phyloP scores from a whole-genome alignment of 30 jellyfish, hydroid and myxozoan species.

The Hydractinia echinata region DNA sequence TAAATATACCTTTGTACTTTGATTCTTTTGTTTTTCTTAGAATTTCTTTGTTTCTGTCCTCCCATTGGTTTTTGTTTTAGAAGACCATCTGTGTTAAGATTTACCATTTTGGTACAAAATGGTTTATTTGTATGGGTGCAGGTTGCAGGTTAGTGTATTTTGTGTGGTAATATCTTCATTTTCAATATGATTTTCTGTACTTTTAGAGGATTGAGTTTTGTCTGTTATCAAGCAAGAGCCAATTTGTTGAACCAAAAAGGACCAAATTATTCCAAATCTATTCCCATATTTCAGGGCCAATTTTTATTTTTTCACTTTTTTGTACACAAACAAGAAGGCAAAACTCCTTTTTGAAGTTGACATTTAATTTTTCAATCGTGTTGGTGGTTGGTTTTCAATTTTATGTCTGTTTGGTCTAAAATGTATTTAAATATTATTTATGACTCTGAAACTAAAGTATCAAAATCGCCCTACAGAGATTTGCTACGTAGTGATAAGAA shows the following conservation, averaged over 20 bases:
- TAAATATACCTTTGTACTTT: neutral
- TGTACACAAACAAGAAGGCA: conserved; percentile 5
- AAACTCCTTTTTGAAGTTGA: neutral
- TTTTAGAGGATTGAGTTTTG: neutral
- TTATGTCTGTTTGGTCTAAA: neutral
- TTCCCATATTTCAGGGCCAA: neutral
- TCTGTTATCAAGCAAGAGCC: neutral
- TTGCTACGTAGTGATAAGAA: no score
- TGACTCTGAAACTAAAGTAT: no score
- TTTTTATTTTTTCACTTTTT: neutral
- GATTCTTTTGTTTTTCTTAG: neutral
- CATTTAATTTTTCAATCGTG: neutral
- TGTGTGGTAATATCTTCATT: neutral
- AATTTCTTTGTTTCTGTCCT: neutral
- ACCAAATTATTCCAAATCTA: neutral
- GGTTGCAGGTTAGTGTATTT: neutral
- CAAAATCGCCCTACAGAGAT: no score
- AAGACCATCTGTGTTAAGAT: neutral
- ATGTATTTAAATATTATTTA: no score
- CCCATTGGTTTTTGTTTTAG: neutral
- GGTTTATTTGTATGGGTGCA: neutral
- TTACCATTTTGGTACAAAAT: neutral
- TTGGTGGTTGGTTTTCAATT: neutral
- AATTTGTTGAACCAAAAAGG: conserved; percentile 2
- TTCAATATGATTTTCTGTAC: neutral